Evolutionary conservation across 2,888 invertebrate genomes (phyloP), one percentile per base, ranked within the genome.

Genomic region (Ditula angustiorana): DNA sequence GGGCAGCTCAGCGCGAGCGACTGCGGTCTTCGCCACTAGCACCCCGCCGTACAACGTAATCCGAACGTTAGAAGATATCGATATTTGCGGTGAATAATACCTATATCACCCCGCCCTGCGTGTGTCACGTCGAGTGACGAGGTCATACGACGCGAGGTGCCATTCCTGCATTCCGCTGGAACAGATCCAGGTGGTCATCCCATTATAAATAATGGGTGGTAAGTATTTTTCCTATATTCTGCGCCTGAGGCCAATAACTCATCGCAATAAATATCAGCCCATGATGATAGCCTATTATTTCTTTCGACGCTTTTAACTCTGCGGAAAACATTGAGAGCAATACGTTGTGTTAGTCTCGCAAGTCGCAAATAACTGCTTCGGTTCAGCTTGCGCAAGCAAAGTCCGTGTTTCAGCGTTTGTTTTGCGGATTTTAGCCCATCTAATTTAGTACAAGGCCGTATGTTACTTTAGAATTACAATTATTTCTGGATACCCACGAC

Each of bases 51-150:
- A 79, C 79, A 73, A 65, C 82, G 90, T 90, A 92, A 92, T 88
- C 80, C 86, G 87, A 90, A 88, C 91, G 80, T 79, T 75, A 79
- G 78, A 83, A 82, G 86, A 90, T 90, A 92, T 91, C 86, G 82
- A 87, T 90, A 82, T 88, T 87, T 90, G 92, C 83, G 91, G 90
- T 90, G 83, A 86, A 87, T 80, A 81, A 81, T 83, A 84, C 79
- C 77, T 58, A 64, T 35, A 47, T 35, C 52, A 59, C 58, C 23
- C 64, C 59, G 64, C 64, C 75, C 78, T 75, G 80, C 80, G 79
- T 74, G 80, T 76, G 80, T 60, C 77, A 78, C 83, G 80, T 82
- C 83, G 80, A 79, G 78, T 82, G 82, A 85, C 84, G 81, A 77
- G 69, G 67, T 62, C 69, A 68, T 70, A 69, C 72, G 71, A 60